Conservation (phyloP, 1,140 invertebrate species). For the Penaeus vannamei region DNA sequence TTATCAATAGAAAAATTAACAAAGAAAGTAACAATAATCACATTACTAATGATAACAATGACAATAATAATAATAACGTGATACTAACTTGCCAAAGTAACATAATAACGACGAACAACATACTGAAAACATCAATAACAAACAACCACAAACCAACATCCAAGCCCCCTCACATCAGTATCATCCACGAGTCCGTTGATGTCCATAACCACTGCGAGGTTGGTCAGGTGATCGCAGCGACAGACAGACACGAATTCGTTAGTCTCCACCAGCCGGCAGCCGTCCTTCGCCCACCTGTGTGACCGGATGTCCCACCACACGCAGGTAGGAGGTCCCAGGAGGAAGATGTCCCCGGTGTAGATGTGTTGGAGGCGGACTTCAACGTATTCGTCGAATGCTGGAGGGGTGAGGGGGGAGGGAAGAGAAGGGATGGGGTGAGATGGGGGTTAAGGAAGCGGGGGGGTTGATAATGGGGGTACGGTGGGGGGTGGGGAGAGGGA, state of each 20-base stretch:
- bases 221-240: slow-evolving; percentile 54
- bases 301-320: slow-evolving; percentile 18
- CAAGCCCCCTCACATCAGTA: slow-evolving; percentile 37
- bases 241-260: slow-evolving; percentile 9
- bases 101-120: too few species aligned
- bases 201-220: slow-evolving; percentile 53
- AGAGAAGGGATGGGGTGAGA: not conserved
- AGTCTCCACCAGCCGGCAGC: slow-evolving; percentile 6
- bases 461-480: too few species aligned
- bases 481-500: too few species aligned
- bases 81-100: too few species aligned
- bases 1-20: not conserved
- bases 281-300: not conserved
- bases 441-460: too few species aligned
- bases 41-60: too few species aligned
- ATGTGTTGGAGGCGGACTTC: not conserved
- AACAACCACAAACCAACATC: not conserved
- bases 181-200: slow-evolving; percentile 42
- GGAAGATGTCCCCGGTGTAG: not conserved
- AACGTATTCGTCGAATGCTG: not conserved
- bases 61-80: too few species aligned
- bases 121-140: too few species aligned
- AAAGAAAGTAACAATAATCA: too few species aligned
- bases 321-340: not conserved
- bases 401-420: not conserved